Evolutionary conservation across 64 coral and sea anemone genomes (phyloP).

Genomic region (Montipora sp.): DNA sequence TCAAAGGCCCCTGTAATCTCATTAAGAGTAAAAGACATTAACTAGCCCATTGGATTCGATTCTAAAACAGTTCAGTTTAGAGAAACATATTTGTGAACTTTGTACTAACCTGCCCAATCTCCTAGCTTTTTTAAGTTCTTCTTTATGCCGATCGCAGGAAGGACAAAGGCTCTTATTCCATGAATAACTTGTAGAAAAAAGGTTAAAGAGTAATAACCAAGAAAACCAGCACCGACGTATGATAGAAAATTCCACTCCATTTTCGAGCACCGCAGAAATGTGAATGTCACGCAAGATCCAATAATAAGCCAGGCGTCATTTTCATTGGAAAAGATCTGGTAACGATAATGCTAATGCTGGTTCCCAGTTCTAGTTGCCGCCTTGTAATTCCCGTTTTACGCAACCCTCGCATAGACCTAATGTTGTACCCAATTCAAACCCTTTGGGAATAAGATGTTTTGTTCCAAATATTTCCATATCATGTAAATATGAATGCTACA

Average conservation of each 20-base stretch:
- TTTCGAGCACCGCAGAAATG: not conserved
- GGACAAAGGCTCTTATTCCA: constrained; percentile 89
- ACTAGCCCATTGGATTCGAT: not conserved
- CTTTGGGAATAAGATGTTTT: too few species aligned
- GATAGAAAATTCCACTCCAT: constrained; percentile 52
- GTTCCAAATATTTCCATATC: too few species aligned
- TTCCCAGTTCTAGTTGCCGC: not conserved
- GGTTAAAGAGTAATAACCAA: constrained; percentile 75
- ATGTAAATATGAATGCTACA: too few species aligned
- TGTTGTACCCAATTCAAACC: too few species aligned
- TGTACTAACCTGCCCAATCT: constrained; percentile 65
- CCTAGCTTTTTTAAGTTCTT: constrained; percentile 76
- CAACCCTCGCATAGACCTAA: too few species aligned
- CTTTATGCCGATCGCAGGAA: constrained; percentile 76
- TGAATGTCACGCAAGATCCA: not conserved
- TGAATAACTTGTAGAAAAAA: constrained; percentile 54
- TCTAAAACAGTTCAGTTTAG: too few species aligned
- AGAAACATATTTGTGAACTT: not conserved
- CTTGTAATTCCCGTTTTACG: too few species aligned
- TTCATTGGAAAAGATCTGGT: not conserved
- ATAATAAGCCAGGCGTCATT: not conserved
- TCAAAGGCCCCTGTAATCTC: not conserved
- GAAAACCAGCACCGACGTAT: constrained; percentile 54
- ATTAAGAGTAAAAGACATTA: not conserved
- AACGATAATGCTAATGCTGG: not conserved